Conservation (phyloP, 30 jellyfish, hydroid and myxozoan species). For the Nemopilema nomurai region DNA sequence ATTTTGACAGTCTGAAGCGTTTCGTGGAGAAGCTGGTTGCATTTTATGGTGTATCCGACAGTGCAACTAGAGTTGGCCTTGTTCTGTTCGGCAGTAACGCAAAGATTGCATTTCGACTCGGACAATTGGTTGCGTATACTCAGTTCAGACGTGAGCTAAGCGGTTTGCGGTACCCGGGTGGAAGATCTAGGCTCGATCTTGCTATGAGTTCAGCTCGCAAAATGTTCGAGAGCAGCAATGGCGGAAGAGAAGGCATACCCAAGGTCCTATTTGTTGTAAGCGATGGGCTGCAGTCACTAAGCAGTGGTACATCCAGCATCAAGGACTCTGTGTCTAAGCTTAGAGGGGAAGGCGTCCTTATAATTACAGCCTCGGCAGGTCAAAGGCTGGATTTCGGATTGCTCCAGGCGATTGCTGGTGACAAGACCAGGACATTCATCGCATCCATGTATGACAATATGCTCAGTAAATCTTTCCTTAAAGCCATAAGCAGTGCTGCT, state of each 20-base stretch:
- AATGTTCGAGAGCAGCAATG: slow-evolving; percentile 44
- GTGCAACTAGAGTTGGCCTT: slow-evolving; percentile 63
- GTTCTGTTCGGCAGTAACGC: slow-evolving; percentile 44
- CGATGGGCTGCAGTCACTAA: slow-evolving; percentile 57
- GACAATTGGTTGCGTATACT: slow-evolving; percentile 35
- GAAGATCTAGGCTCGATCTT: slow-evolving; percentile 57
- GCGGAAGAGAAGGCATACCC: slow-evolving; percentile 62
- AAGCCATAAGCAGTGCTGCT: slow-evolving; percentile 37
- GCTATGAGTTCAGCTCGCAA: slow-evolving; percentile 56
- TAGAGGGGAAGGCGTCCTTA: slow-evolving; percentile 34
- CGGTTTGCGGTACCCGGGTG: slow-evolving; percentile 55
- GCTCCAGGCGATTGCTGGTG: slow-evolving; percentile 69
- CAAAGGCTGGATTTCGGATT: slow-evolving; percentile 35
- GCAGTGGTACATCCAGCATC: slow-evolving; percentile 9
- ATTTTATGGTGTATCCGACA: slow-evolving; percentile 55
- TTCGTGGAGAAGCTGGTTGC: slow-evolving; percentile 27
- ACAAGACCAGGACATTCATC: slow-evolving; percentile 41
- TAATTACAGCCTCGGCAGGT: slow-evolving; percentile 59
- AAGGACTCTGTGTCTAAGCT: background rate
- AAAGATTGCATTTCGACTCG: slow-evolving; percentile 28
- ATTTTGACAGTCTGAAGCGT: slow-evolving; percentile 16
- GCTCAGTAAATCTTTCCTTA: slow-evolving; percentile 14
- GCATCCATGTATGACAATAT: slow-evolving; percentile 38
- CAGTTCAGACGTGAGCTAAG: slow-evolving; percentile 39
- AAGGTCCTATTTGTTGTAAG: slow-evolving; percentile 65